Base-by-base conservation (phyloP, 64 coral and sea anemone genomes). In the Cladopsammia gracilis region DNA sequence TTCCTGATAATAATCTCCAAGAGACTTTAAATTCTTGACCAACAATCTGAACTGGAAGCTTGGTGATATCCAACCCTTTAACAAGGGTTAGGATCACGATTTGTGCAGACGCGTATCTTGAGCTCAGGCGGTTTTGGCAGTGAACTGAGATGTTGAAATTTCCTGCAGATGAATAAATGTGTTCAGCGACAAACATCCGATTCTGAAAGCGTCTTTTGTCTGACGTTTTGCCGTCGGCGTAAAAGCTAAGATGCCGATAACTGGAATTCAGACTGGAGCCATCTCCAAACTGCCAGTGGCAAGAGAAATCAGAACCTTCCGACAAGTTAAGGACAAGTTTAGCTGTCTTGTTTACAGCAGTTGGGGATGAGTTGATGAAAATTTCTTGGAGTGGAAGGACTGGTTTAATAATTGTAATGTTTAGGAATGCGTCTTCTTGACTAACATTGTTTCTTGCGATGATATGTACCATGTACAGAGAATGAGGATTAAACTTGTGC, bases 221-320 rank as follows among this genome's bases (percentile, higher is more conserved):
- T 53, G 75, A 12, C 8, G 48, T 56, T 19, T 77, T 52, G 48
- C 75, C 50, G 20, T 77, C 75, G 23, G 20, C 19, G 53, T 77
- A 77, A 56, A 25, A 77, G 50, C 48, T 77, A 77, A 77, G 75
- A 54, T 25, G 7, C 18, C 53, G 49, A 45, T 77, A 77, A 14
- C 75, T 77, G 19, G 75, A 54, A 77, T 77, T 77, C 50, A 77
- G 75, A 56, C 7, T 77, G 19, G 10, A 54, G 10, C 80, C 80
- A 66, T 84, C 80, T 14, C 80, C 80, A 6, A 84, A 64, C 34
- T 84, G 58, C 80, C 80, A 84, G 15, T 7, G 1, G 54, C 80
- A 84, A 34, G 8, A 46, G 45, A 84, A 84, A 84, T 84, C 80
- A 47, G 80, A 84, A 20, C 80, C 80, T 44, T 84, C 58, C 47